phyloP scores from a whole-genome alignment of 2,113 vertebrate species.

The Xiphorhynchus elegans region DNA sequence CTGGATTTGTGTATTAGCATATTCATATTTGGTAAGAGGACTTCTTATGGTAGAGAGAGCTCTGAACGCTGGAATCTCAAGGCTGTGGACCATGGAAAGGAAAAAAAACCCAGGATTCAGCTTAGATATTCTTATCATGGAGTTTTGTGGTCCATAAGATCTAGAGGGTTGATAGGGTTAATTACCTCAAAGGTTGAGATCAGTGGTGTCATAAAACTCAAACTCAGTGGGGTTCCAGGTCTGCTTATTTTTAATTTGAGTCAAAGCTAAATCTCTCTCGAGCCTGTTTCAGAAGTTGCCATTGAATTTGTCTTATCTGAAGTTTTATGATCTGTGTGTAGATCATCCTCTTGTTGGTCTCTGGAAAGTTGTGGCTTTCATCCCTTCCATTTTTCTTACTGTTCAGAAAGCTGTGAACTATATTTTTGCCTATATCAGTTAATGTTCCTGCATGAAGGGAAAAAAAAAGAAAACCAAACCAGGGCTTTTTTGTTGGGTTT shows the following conservation, averaged over 20 bases:
- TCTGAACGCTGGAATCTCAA: not conserved
- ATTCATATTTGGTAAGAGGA: not conserved
- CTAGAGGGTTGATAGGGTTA: not conserved
- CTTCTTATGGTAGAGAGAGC: not conserved
- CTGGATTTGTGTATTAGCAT: not conserved
- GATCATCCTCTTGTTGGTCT: not conserved
- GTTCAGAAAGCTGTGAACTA: not conserved
- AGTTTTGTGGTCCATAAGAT: not conserved
- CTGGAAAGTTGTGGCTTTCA: rapidly evolving
- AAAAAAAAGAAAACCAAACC: not conserved
- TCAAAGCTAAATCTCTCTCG: not conserved
- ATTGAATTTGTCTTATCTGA: not conserved
- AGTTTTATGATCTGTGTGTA: not conserved
- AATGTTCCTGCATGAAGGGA: not conserved
- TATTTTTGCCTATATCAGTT: not conserved
- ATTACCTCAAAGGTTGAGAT: not conserved
- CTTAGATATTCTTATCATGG: not conserved
- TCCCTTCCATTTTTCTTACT: not conserved
- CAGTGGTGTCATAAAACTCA: not conserved
- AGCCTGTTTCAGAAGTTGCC: not conserved
- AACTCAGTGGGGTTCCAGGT: not conserved
- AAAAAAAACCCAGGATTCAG: not conserved
- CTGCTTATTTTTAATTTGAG: not conserved
- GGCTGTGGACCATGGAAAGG: not conserved
- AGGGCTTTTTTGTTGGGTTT: not conserved